Percentiles rank a stretch among this genome's conserved stretches.
These are phyloP conservation scores for Dascillus cervinus DNA, from an alignment of 2,888 invertebrate genomes.

Conservation along the genomic window DNA sequence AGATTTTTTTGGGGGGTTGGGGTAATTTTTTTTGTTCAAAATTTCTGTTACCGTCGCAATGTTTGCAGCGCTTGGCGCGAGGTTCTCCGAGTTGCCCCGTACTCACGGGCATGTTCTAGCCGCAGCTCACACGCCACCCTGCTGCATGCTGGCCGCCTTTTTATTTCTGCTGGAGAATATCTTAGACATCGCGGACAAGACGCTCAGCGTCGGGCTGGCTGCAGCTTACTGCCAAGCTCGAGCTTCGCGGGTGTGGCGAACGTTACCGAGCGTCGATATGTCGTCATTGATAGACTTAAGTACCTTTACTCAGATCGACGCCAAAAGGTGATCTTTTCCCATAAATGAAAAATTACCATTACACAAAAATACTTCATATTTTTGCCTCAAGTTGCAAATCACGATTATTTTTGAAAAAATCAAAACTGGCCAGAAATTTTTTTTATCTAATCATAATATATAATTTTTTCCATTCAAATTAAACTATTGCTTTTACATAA, in stretches of 20 bases:
- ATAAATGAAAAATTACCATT: no score
- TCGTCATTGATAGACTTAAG: constrained; percentile 13
- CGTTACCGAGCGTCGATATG: constrained; percentile 16
- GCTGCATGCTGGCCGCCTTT: constrained; percentile 26
- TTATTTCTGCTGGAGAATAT: constrained; percentile 17
- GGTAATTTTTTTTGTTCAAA: constrained; percentile 7
- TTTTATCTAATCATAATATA: no score
- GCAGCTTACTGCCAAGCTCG: constrained; percentile 16
- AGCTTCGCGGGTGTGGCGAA: constrained; percentile 17
- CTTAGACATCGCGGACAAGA: constrained; percentile 33
- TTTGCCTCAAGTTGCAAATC: no score
- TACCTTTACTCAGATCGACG: constrained; percentile 12
- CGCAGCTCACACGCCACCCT: constrained; percentile 26
- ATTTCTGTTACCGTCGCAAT: constrained; percentile 72
- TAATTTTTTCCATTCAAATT: no score
- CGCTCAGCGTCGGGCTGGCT: constrained; percentile 23
- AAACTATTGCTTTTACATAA: no score
- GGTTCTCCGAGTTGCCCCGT: constrained; percentile 61
- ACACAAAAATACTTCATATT: no score
- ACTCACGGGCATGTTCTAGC: constrained; percentile 54
- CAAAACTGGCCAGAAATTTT: no score
- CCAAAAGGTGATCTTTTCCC: no score
- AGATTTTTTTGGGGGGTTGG: constrained; percentile 6
- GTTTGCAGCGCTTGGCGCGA: constrained; percentile 87
- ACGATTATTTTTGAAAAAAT: no score